phyloP scores from a whole-genome alignment of 2,888 invertebrate species.

The Amiota communis region DNA sequence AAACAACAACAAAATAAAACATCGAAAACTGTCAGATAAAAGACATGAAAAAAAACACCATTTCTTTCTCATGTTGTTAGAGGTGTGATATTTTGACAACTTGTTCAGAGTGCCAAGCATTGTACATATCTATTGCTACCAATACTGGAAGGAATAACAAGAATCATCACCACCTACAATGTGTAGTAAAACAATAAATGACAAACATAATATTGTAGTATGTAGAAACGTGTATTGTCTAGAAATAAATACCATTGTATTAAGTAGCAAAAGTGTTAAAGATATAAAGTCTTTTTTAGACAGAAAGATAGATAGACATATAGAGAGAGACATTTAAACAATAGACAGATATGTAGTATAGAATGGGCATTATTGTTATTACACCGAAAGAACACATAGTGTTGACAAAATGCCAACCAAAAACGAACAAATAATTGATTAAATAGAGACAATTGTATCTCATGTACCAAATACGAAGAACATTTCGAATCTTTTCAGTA shows the following conservation, averaged over 20 bases:
- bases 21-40: constrained; percentile 10
- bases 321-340: background rate
- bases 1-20: background rate
- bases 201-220: constrained; percentile 1
- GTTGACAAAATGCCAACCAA: constrained; percentile 30
- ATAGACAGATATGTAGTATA: background rate
- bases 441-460: constrained; percentile 17
- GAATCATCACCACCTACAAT: constrained; percentile 1
- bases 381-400: background rate
- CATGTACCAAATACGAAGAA: background rate
- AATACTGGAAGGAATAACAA: background rate
- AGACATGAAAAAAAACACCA: background rate
- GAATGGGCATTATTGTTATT: background rate
- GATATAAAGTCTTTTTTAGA: background rate
- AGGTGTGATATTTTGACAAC: constrained; percentile 28
- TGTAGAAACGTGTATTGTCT: background rate
- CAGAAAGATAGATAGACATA: background rate
- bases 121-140: background rate
- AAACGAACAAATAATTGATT: constrained; percentile 19
- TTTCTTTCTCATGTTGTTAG: constrained; percentile 1
- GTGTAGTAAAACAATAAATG: constrained; percentile 3
- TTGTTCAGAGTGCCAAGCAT: constrained; percentile 5
- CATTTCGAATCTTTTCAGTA: background rate
- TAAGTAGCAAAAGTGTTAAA: background rate
- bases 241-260: background rate